Percentiles rank a stretch among this genome's conserved stretches.
phyloP scores from a whole-genome alignment of 1,140 invertebrate species.

The Rhopalosiphum maidis region DNA sequence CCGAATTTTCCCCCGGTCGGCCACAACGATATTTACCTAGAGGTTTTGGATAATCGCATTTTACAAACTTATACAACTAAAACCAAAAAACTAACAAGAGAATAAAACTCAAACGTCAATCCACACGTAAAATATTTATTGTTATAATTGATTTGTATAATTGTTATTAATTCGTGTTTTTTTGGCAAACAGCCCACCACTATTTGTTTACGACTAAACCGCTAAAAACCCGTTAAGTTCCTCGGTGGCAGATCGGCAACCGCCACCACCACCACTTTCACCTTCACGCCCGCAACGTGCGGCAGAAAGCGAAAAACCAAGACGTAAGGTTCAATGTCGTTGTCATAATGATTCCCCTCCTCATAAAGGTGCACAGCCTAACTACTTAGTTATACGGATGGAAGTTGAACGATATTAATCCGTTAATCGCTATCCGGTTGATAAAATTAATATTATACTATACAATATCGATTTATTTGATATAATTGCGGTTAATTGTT shows the following conservation, averaged over 20 bases:
- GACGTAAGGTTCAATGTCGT: slow-evolving; percentile 47
- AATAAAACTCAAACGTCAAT: background rate
- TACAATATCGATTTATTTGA: background rate
- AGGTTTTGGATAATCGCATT: background rate
- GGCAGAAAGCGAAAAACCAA: slow-evolving; percentile 44
- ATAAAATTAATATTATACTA: background rate
- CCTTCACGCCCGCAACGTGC: background rate
- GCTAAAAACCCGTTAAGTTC: slow-evolving; percentile 54
- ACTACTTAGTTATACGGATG: background rate
- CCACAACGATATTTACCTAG: background rate
- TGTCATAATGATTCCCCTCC: background rate
- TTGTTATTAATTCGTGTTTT: background rate
- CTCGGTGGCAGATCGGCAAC: background rate
- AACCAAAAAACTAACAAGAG: background rate
- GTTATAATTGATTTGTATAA: background rate
- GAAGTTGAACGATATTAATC: background rate
- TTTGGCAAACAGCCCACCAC: slow-evolving; percentile 33
- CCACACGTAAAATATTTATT: background rate
- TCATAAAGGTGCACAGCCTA: background rate
- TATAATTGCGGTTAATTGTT: background rate
- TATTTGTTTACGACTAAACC: slow-evolving; percentile 48
- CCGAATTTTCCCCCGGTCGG: background rate
- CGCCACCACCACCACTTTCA: slow-evolving; percentile 45
- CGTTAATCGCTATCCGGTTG: background rate
- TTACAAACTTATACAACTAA: background rate